Evolutionary conservation across 2,797 vertebrate genomes (phyloP).

Genomic region (Acipenser ruthenus): DNA sequence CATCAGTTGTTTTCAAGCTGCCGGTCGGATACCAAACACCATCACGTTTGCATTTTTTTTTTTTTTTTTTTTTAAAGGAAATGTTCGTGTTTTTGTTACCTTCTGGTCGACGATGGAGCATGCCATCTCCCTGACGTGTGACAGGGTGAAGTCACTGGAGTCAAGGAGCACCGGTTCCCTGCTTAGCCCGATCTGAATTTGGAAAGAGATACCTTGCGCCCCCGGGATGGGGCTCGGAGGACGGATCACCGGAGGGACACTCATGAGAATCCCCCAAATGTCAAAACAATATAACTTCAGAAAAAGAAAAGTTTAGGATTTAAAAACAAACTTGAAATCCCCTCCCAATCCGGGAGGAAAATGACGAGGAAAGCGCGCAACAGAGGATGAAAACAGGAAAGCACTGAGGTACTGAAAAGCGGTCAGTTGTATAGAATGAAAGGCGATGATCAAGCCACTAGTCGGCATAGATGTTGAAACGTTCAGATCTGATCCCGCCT

Average conservation of each 20-base stretch:
- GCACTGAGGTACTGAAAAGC: conserved; percentile 21
- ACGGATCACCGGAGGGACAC: conserved; percentile 74
- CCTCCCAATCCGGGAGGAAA: conserved; percentile 8
- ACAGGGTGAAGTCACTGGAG: conserved; percentile 79
- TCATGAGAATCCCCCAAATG: conserved; percentile 58
- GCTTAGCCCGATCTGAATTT: conserved; percentile 89
- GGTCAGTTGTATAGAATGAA: conserved; percentile 30
- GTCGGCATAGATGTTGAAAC: conserved; percentile 43
- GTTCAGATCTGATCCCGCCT: conserved; percentile 40
- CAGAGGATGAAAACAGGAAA: background rate
- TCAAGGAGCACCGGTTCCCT: conserved; percentile 76
- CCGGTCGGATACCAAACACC: no score
- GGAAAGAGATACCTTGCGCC: conserved; percentile 76
- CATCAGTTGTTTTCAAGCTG: no score
- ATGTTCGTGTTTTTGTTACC: conserved; percentile 50
- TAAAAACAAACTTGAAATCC: conserved; percentile 29
- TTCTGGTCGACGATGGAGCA: conserved; percentile 95
- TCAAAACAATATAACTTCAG: conserved; percentile 17
- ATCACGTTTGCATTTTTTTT: no score
- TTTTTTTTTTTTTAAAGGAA: no score
- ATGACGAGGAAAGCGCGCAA: conserved; percentile 10
- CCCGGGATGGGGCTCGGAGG: conserved; percentile 74
- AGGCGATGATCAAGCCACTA: conserved; percentile 36
- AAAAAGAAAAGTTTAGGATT: background rate
- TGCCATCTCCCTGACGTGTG: conserved; percentile 90